phyloP scores from a whole-genome alignment of 2,888 invertebrate genomes.

The Molanna angustata region DNA sequence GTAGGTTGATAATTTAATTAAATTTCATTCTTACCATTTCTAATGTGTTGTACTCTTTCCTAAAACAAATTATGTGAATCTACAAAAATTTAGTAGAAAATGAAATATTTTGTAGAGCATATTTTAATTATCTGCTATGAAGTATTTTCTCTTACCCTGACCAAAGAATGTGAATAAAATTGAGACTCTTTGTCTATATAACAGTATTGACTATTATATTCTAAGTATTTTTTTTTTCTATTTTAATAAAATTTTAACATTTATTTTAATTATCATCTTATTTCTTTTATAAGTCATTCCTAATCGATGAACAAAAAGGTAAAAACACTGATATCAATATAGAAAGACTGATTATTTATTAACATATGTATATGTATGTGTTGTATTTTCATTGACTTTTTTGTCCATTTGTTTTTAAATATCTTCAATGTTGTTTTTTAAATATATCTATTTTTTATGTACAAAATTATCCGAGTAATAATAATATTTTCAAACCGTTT shows the following conservation, averaged over 20 bases:
- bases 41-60: too few species aligned
- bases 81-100: too few species aligned
- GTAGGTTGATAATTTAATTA: too few species aligned
- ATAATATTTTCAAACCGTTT: too few species aligned
- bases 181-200: background rate
- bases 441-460: background rate
- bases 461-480: too few species aligned
- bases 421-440: constrained; percentile 8
- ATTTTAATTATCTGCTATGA: too few species aligned
- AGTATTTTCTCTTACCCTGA: too few species aligned
- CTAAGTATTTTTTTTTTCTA: constrained; percentile 7
- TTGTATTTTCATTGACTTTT: constrained; percentile 12
- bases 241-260: constrained; percentile 27
- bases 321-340: constrained; percentile 49
- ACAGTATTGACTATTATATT: constrained; percentile 5
- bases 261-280: constrained; percentile 43
- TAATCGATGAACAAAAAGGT: constrained; percentile 51
- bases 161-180: too few species aligned
- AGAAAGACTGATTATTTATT: constrained; percentile 45
- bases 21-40: too few species aligned
- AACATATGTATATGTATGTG: constrained; percentile 14
- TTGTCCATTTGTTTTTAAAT: constrained; percentile 15
- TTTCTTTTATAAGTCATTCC: constrained; percentile 51
- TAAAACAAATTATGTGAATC: too few species aligned
- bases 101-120: too few species aligned